Conservation (phyloP, 2,888 invertebrate species). For the Drosophila quinaria region DNA sequence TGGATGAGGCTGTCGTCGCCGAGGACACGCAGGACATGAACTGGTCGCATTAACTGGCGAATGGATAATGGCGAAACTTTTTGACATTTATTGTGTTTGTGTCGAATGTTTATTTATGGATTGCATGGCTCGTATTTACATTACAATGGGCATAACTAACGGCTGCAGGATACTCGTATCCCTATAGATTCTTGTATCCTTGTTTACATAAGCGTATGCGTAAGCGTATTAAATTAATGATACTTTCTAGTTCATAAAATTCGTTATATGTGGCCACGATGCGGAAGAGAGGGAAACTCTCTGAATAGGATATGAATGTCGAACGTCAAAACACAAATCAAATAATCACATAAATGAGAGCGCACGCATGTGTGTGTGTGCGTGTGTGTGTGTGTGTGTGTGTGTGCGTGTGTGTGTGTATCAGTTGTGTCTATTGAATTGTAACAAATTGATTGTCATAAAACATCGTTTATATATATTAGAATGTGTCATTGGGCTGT, state of each 20-base stretch:
- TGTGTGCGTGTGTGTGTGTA: slow-evolving; percentile 25
- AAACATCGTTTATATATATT: slow-evolving; percentile 83
- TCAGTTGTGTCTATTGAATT: slow-evolving; percentile 78
- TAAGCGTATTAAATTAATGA: slow-evolving; percentile 85
- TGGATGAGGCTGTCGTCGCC: slow-evolving; percentile 39
- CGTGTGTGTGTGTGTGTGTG: slow-evolving; percentile 19
- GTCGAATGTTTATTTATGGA: slow-evolving; percentile 83
- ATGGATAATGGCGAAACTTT: slow-evolving; percentile 80
- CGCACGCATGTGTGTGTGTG: slow-evolving; percentile 35
- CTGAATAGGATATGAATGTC: slow-evolving; percentile 58
- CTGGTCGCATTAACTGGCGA: slow-evolving; percentile 70
- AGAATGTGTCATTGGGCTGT: slow-evolving; percentile 79
- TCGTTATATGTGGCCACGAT: slow-evolving; percentile 62
- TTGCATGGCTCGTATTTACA: slow-evolving; percentile 77
- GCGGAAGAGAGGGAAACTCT: background rate
- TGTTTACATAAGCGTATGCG: slow-evolving; percentile 40
- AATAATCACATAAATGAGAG: slow-evolving; percentile 82
- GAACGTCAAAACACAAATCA: slow-evolving; percentile 78
- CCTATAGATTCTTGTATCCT: slow-evolving; percentile 24
- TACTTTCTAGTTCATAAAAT: slow-evolving; percentile 86
- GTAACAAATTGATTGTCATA: slow-evolving; percentile 85
- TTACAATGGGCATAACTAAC: slow-evolving; percentile 81
- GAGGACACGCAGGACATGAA: slow-evolving; percentile 52
- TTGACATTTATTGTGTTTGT: slow-evolving; percentile 84
- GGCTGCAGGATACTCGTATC: slow-evolving; percentile 40